phyloP scores from a whole-genome alignment of 2,888 invertebrate genomes.

The Lasioglossum lativentre region DNA sequence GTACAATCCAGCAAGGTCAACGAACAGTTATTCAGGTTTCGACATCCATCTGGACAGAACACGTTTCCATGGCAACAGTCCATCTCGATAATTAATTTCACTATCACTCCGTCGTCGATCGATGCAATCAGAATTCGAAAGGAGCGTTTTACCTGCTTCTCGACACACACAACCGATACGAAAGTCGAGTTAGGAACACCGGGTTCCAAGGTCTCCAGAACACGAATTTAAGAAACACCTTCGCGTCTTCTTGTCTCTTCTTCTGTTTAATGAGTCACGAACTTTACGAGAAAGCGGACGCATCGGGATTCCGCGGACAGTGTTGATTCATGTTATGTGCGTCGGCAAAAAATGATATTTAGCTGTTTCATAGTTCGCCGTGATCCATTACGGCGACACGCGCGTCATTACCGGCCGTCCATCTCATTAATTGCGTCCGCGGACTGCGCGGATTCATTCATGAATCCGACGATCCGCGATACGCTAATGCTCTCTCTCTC shows the following conservation, averaged over 20 bases:
- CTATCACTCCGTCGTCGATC: neutral
- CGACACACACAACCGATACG: neutral
- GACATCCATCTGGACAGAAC: neutral
- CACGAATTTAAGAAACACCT: neutral
- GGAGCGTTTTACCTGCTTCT: neutral
- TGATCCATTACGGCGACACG: neutral
- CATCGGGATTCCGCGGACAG: neutral
- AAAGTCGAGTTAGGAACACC: neutral
- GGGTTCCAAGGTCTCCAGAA: neutral
- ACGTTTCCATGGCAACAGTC: neutral
- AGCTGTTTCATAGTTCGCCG: neutral
- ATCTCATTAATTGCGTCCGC: neutral
- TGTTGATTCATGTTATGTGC: constrained; percentile 22
- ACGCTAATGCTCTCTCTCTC: neutral
- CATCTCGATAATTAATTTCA: neutral
- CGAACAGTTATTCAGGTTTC: neutral
- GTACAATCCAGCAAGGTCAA: neutral
- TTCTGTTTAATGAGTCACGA: constrained; percentile 12
- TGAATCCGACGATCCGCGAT: neutral
- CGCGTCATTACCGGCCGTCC: neutral
- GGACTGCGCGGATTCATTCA: neutral
- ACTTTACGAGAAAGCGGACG: neutral
- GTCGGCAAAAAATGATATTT: neutral
- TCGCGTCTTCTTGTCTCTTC: neutral
- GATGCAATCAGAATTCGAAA: neutral